Percentiles rank a stretch among this genome's conserved stretches.
These are phyloP conservation scores for Ptiloglossa arizonensis DNA, from an alignment of 1,140 invertebrate species.

Conservation along the genomic window DNA sequence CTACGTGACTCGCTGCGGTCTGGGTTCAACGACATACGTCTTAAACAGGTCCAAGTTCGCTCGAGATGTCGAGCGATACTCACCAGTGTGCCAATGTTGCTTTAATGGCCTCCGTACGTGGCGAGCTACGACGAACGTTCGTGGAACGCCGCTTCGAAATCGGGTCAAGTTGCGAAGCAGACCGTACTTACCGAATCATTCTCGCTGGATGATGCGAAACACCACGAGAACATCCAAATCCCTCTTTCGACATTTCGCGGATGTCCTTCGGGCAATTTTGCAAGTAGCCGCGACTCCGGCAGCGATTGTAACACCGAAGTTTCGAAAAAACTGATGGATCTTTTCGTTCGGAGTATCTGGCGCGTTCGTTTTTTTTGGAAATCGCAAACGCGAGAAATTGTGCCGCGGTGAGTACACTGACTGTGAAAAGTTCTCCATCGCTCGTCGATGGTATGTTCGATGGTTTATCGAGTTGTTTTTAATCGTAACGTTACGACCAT, in stretches of 20 bases:
- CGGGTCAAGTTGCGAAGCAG: constrained; percentile 8
- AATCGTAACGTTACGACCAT: too few species aligned
- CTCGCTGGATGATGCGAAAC: not conserved
- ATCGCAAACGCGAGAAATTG: too few species aligned
- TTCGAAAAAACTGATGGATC: too few species aligned
- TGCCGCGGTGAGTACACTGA: too few species aligned
- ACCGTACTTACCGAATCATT: not conserved
- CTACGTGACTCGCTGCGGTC: not conserved
- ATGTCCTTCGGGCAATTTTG: not conserved
- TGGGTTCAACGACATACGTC: not conserved
- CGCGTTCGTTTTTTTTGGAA: too few species aligned
- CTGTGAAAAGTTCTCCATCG: too few species aligned
- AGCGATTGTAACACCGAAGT: too few species aligned
- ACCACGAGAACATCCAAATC: too few species aligned
- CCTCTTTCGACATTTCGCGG: not conserved
- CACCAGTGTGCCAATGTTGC: not conserved
- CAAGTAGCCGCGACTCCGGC: too few species aligned
- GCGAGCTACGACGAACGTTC: not conserved
- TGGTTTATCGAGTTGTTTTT: too few species aligned
- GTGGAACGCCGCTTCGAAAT: constrained; percentile 12
- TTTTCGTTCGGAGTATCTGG: too few species aligned
- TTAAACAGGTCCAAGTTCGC: not conserved
- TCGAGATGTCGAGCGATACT: not conserved
- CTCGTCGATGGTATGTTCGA: too few species aligned
- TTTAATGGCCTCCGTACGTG: not conserved